These are phyloP conservation scores for Drosophila differens DNA, from an alignment of 2,888 invertebrate genomes.

Conservation along the genomic window DNA sequence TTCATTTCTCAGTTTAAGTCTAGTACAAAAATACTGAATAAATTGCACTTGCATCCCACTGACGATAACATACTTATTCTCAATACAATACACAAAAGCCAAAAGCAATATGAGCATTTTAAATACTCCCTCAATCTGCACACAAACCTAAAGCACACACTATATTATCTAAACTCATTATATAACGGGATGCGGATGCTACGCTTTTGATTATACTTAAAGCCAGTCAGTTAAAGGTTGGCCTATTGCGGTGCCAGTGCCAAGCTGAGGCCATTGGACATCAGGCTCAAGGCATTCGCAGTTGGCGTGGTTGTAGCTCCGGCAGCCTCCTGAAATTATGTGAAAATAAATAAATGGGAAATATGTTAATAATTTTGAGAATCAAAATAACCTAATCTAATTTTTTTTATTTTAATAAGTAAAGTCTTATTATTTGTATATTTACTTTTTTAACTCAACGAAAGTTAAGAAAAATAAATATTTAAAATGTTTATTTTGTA, in stretches of 20 bases:
- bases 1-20: slow-evolving; percentile 56
- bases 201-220: slow-evolving; percentile 40
- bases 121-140: slow-evolving; percentile 36
- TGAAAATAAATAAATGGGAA: neutral
- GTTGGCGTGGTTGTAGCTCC: slow-evolving; percentile 52
- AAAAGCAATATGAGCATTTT: slow-evolving; percentile 50
- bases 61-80: slow-evolving; percentile 26
- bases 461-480: neutral
- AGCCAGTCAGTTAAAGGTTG: slow-evolving; percentile 35
- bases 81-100: slow-evolving; percentile 40
- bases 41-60: slow-evolving; percentile 68
- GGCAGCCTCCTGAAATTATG: slow-evolving; percentile 57
- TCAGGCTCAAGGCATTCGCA: slow-evolving; percentile 75
- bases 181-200: slow-evolving; percentile 8
- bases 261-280: slow-evolving; percentile 83
- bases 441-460: too few relatives aligned
- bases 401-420: neutral
- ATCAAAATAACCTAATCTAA: neutral
- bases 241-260: slow-evolving; percentile 80
- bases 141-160: slow-evolving; percentile 9
- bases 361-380: too few relatives aligned
- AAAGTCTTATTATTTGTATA: neutral
- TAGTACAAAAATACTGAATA: slow-evolving; percentile 79
- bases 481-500: neutral
- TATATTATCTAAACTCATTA: slow-evolving; percentile 17